A percentile compares a stretch with the other conserved stretches of the same genome.
Conservation (phyloP, 2,113 vertebrate genomes). For the Caloenas nicobarica region DNA sequence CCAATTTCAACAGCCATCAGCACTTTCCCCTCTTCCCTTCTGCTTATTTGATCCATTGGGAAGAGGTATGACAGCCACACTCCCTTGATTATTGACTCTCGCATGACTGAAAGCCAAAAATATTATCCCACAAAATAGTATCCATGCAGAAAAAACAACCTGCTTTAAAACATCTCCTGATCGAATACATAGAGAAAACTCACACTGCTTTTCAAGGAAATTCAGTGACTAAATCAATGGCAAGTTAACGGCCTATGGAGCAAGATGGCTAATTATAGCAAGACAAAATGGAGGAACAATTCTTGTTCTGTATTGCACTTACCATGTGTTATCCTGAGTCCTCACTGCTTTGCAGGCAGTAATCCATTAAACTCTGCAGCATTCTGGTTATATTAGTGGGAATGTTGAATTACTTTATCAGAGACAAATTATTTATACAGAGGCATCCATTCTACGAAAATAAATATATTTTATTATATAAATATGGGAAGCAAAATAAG, state of each 20-base stretch:
- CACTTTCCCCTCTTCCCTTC: background rate
- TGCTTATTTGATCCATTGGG: background rate
- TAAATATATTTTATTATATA: constrained; percentile 21
- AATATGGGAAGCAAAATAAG: constrained; percentile 19
- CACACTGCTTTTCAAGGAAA: background rate
- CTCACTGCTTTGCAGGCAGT: background rate
- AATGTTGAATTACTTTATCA: background rate
- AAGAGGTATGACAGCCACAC: background rate
- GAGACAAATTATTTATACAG: background rate
- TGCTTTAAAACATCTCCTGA: background rate
- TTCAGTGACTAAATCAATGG: background rate
- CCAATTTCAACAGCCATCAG: background rate
- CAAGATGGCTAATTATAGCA: background rate
- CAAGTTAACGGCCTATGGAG: rapidly evolving
- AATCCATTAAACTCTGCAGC: background rate
- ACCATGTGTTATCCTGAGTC: background rate
- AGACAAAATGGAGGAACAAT: constrained; percentile 47
- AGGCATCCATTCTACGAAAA: background rate
- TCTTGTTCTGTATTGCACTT: background rate
- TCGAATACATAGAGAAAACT: background rate
- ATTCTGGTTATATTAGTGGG: background rate
- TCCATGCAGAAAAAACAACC: background rate
- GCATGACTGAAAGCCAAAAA: background rate
- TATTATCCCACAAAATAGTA: background rate
- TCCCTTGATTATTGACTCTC: background rate